These are phyloP conservation scores for Planiliza haematocheilus DNA, from an alignment of 2,113 vertebrate genomes.

Conservation along the genomic window DNA sequence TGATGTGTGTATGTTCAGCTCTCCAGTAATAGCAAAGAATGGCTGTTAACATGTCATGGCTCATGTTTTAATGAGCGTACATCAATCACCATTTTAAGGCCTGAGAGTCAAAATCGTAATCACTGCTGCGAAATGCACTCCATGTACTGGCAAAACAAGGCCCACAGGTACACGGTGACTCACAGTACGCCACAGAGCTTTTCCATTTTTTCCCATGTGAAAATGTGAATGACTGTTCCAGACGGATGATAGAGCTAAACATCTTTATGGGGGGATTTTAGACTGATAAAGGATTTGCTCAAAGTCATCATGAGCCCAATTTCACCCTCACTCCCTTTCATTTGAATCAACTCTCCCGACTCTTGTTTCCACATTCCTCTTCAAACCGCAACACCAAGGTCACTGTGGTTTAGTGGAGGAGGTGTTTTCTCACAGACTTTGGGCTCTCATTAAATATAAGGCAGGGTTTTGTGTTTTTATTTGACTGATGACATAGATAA, in stretches of 20 bases:
- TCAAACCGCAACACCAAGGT: constrained; percentile 59
- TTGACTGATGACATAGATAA: constrained; percentile 11
- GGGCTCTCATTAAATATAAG: constrained; percentile 26
- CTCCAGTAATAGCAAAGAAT: constrained; percentile 7
- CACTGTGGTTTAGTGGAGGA: constrained; percentile 47
- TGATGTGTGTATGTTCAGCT: constrained; percentile 18
- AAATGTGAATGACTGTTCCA: constrained; percentile 36
- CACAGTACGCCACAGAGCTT: constrained; percentile 21
- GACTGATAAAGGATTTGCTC: constrained; percentile 30
- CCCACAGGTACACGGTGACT: constrained; percentile 40
- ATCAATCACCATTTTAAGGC: constrained; percentile 7
- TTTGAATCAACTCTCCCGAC: constrained; percentile 26
- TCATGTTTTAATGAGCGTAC: constrained; percentile 15
- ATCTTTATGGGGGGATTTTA: constrained; percentile 5
- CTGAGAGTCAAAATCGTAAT: not conserved
- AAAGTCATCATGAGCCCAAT: constrained; percentile 33
- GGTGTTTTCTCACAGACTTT: constrained; percentile 51
- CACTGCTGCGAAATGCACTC: not conserved
- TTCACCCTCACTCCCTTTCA: constrained; percentile 52
- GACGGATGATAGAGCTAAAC: constrained; percentile 17
- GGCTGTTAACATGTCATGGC: constrained; percentile 17
- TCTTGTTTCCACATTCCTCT: constrained; percentile 46
- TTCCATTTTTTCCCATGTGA: constrained; percentile 39
- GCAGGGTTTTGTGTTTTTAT: not conserved
- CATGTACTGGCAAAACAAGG: constrained; percentile 13